Evolutionary conservation across 2,888 invertebrate species (phyloP).

Genomic region (Calameuta filiformis): DNA sequence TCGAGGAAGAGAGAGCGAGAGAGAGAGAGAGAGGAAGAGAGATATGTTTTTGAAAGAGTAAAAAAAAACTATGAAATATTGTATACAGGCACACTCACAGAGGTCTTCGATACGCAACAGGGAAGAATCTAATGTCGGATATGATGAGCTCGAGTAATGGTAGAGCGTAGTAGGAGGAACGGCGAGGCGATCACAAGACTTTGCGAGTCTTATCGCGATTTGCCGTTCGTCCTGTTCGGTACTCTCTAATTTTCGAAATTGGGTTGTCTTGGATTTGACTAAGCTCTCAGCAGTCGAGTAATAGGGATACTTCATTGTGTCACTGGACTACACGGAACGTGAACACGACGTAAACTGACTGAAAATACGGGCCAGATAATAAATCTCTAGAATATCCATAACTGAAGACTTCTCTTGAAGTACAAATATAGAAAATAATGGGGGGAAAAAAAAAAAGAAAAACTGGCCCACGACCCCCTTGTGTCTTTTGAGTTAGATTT

Average conservation of each 20-base stretch:
- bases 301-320: neutral
- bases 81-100: neutral
- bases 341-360: neutral
- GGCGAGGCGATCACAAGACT: neutral
- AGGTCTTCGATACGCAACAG: neutral
- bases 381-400: neutral
- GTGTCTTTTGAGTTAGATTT: neutral
- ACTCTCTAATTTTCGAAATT: neutral
- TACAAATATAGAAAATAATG: neutral
- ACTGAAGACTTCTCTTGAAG: neutral
- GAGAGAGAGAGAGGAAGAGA: neutral
- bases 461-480: neutral
- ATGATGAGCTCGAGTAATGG: neutral
- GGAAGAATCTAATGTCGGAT: neutral
- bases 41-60: neutral
- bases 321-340: neutral
- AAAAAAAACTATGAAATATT: neutral
- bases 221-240: neutral
- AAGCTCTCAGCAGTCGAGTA: conserved; percentile 23
- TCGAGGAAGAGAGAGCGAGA: neutral
- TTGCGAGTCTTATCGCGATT: neutral
- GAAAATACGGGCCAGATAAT: neutral
- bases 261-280: conserved; percentile 55
- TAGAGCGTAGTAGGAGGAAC: neutral
- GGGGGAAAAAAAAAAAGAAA: neutral